Evolutionary conservation across 2,113 vertebrate species (phyloP).

Genomic region (Sterna hirundo): DNA sequence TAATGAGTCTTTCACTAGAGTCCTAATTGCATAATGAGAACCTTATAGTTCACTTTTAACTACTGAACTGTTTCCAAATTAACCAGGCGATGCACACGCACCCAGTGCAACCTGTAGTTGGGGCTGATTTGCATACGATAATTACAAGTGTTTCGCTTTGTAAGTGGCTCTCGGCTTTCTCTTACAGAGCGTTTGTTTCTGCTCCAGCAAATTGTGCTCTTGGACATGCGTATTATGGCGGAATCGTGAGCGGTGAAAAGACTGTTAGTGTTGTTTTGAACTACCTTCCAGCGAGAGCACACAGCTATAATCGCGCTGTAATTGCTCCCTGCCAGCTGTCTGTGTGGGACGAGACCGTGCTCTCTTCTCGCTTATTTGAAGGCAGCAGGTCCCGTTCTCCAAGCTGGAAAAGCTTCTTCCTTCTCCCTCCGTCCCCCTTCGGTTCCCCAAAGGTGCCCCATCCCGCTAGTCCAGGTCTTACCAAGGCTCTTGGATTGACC

Average conservation of each 20-base stretch:
- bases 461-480: too few species aligned
- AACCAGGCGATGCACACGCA: neutral
- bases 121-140: neutral
- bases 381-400: neutral
- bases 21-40: slow-evolving; percentile 31
- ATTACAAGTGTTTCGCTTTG: neutral
- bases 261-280: neutral
- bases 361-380: neutral
- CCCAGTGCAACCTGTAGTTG: neutral
- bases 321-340: neutral
- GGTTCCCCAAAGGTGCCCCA: neutral
- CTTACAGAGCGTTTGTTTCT: neutral
- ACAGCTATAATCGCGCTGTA: neutral
- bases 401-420: neutral
- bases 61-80: neutral
- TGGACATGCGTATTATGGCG: neutral
- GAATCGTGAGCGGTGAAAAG: neutral
- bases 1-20: neutral
- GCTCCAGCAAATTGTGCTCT: neutral
- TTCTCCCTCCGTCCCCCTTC: too few species aligned
- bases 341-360: neutral
- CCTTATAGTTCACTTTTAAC: neutral
- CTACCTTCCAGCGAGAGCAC: neutral
- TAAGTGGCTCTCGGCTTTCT: neutral
- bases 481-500: neutral